phyloP scores from a whole-genome alignment of 2,888 invertebrate species.

The Ophraella communa region DNA sequence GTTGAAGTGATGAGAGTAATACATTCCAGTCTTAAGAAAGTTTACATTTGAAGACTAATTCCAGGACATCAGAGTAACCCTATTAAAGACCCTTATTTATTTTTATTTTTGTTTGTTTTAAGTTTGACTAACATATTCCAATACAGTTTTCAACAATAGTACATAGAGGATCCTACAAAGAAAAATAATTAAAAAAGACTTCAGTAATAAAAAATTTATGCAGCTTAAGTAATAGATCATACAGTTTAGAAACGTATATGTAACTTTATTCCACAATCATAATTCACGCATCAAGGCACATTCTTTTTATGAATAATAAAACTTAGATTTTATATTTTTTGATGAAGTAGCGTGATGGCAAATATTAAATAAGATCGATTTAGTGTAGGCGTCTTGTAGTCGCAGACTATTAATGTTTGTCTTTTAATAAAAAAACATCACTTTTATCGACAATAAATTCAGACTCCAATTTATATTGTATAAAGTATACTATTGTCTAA shows the following conservation, averaged over 20 bases:
- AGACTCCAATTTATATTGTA: too few relatives aligned
- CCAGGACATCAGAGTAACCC: too few relatives aligned
- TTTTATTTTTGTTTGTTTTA: too few relatives aligned
- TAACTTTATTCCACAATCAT: constrained; percentile 38
- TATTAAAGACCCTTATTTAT: too few relatives aligned
- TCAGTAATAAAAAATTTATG: constrained; percentile 8
- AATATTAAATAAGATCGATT: constrained; percentile 30
- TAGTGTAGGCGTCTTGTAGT: constrained; percentile 23
- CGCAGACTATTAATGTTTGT: background rate
- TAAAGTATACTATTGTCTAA: too few relatives aligned
- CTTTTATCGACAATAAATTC: too few relatives aligned
- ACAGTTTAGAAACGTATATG: constrained; percentile 35
- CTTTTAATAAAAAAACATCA: too few relatives aligned
- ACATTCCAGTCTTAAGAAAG: too few relatives aligned
- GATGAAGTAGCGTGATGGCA: constrained; percentile 28
- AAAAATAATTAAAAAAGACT: background rate
- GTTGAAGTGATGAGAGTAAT: too few relatives aligned
- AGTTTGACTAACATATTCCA: too few relatives aligned
- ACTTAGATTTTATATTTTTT: constrained; percentile 32
- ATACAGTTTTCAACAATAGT: background rate
- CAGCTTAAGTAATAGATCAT: constrained; percentile 33
- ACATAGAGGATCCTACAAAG: background rate
- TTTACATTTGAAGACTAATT: too few relatives aligned
- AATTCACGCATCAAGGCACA: constrained; percentile 37
- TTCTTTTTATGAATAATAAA: constrained; percentile 38